Conservation (phyloP, 2,888 invertebrate species). For the Crocallis elinguaria region DNA sequence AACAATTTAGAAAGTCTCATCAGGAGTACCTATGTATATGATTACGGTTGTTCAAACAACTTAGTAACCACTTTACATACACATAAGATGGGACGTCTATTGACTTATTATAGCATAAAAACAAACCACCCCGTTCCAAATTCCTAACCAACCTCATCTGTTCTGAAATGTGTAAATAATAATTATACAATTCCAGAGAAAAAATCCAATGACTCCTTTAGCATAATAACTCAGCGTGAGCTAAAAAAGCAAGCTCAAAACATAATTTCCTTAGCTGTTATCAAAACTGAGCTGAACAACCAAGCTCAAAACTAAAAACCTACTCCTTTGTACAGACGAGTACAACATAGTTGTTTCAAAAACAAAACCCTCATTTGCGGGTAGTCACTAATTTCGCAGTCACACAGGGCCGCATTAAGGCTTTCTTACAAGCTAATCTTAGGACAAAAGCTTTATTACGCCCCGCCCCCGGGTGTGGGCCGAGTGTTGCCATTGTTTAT, state of each 20-base stretch:
- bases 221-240: not conserved
- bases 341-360: conserved; percentile 23
- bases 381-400: conserved; percentile 26
- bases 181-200: too few species aligned
- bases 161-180: too few species aligned
- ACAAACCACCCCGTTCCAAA: too few species aligned
- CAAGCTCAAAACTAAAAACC: conserved; percentile 28
- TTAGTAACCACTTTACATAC: too few species aligned
- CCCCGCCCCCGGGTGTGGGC: conserved; percentile 73
- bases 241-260: not conserved
- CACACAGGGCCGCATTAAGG: conserved; percentile 44
- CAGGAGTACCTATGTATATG: too few species aligned
- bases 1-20: too few species aligned
- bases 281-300: not conserved
- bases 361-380: conserved; percentile 38
- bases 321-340: conserved; percentile 4
- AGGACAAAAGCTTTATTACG: conserved; percentile 81
- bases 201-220: too few species aligned
- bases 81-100: too few species aligned
- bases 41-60: too few species aligned
- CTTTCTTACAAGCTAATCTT: conserved; percentile 83
- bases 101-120: too few species aligned
- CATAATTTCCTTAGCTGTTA: not conserved
- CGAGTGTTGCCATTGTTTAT: conserved; percentile 78
- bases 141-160: too few species aligned